Conservation (phyloP, 2,797 vertebrate genomes). For the Rhinoraja longicauda region DNA sequence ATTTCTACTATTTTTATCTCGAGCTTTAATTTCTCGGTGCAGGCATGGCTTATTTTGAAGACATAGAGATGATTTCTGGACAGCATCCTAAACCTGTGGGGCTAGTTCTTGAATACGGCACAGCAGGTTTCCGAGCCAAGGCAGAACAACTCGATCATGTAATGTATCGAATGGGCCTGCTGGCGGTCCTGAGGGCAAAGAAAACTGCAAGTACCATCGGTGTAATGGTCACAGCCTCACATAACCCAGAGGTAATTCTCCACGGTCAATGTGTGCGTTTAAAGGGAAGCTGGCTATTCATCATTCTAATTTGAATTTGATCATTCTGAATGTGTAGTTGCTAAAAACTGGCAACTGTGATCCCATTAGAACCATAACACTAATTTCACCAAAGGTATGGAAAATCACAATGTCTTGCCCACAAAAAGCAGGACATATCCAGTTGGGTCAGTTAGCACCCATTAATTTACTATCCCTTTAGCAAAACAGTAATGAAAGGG, state of each 20-base stretch:
- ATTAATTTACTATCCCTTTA: too few species aligned
- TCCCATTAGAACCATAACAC: too few species aligned
- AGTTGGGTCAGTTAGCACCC: too few species aligned
- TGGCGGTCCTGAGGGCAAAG: slow-evolving; percentile 76
- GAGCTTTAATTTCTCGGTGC: slow-evolving; percentile 30
- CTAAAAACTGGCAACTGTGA: too few species aligned
- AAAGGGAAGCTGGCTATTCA: slow-evolving; percentile 15
- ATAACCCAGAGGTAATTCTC: slow-evolving; percentile 82
- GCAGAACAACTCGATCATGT: slow-evolving; percentile 76
- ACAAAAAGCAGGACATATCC: too few species aligned
- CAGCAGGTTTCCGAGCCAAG: slow-evolving; percentile 77
- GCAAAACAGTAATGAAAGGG: too few species aligned
- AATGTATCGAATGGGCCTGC: slow-evolving; percentile 90
- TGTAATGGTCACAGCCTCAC: slow-evolving; percentile 93
- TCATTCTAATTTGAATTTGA: neutral
- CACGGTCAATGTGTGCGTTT: neutral
- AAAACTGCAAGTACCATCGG: slow-evolving; percentile 74
- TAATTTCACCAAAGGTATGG: too few species aligned
- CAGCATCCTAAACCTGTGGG: slow-evolving; percentile 70
- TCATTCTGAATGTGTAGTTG: neutral
- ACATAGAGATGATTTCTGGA: slow-evolving; percentile 56
- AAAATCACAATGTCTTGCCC: too few species aligned
- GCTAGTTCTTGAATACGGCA: slow-evolving; percentile 79
- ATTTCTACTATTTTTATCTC: neutral
- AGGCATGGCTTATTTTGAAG: slow-evolving; percentile 67